phyloP scores from a whole-genome alignment of 2,113 vertebrate species.

The Eublepharis macularius region DNA sequence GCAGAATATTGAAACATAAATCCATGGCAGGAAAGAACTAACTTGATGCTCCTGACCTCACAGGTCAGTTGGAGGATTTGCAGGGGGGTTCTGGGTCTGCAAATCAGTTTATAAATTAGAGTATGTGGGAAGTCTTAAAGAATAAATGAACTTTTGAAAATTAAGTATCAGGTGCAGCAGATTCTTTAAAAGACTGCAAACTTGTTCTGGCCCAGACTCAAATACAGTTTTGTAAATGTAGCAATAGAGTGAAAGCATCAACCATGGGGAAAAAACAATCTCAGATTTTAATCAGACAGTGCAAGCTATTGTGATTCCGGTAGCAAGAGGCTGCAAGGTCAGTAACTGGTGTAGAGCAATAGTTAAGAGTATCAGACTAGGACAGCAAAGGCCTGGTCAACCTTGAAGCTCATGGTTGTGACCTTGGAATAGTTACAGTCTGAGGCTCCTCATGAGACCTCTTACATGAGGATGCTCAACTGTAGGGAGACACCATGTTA shows the following conservation, averaged over 20 bases:
- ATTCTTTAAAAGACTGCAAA: background rate
- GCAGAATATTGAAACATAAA: conserved; percentile 10
- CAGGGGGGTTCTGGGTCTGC: background rate
- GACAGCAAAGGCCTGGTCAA: no score
- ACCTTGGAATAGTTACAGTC: no score
- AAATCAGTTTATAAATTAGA: background rate
- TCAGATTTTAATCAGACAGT: background rate
- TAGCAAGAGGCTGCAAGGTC: background rate
- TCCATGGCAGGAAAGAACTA: background rate
- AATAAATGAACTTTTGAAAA: background rate
- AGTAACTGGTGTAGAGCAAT: no score
- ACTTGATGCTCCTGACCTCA: background rate
- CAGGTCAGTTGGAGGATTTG: background rate
- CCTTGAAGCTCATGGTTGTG: no score
- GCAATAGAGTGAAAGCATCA: background rate
- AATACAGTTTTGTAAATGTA: background rate
- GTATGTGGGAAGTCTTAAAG: background rate
- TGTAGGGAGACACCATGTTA: no score
- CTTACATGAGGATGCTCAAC: no score
- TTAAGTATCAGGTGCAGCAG: background rate
- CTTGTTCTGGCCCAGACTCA: background rate
- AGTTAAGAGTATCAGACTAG: no score
- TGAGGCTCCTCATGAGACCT: no score
- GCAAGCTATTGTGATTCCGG: background rate
- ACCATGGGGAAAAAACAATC: background rate